phyloP scores from a whole-genome alignment of 2,113 vertebrate species.

The Pseudopipra pipra region DNA sequence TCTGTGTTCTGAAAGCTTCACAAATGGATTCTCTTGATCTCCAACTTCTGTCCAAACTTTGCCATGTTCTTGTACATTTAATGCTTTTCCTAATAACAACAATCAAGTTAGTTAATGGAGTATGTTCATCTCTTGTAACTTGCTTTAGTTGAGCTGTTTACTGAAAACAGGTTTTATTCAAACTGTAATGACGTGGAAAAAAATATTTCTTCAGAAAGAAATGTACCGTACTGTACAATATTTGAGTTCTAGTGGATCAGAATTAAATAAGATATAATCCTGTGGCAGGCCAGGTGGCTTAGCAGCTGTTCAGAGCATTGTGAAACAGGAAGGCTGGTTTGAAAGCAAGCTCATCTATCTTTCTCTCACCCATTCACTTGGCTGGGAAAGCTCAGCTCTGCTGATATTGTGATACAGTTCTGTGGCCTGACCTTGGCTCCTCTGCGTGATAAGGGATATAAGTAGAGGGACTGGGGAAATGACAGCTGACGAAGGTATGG shows the following conservation, averaged over 20 bases:
- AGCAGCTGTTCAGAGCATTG: conserved; percentile 41
- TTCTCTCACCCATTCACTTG: conserved; percentile 1
- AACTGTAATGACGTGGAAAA: not conserved
- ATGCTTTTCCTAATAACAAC: not conserved
- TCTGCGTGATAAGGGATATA: not conserved
- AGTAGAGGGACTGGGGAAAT: not conserved
- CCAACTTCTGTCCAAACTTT: not conserved
- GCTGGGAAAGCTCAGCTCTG: not conserved
- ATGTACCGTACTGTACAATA: not conserved
- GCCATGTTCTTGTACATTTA: not conserved
- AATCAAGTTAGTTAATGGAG: not conserved
- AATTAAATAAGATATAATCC: conserved; percentile 8
- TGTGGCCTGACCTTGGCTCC: conserved; percentile 21
- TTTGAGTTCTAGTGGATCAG: not conserved
- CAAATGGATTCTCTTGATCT: not conserved
- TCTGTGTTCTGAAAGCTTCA: not conserved
- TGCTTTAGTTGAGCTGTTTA: not conserved
- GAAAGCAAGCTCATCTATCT: conserved; percentile 41
- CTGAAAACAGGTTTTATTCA: not conserved
- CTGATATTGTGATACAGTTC: not conserved
- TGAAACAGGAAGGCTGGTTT: not conserved
- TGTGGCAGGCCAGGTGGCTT: conserved; percentile 32
- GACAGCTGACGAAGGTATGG: not conserved
- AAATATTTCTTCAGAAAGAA: too few relatives aligned
- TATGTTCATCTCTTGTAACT: not conserved